Base-by-base conservation (phyloP, 2,797 vertebrate genomes). In the Parauchenoglanis ngamensis region DNA sequence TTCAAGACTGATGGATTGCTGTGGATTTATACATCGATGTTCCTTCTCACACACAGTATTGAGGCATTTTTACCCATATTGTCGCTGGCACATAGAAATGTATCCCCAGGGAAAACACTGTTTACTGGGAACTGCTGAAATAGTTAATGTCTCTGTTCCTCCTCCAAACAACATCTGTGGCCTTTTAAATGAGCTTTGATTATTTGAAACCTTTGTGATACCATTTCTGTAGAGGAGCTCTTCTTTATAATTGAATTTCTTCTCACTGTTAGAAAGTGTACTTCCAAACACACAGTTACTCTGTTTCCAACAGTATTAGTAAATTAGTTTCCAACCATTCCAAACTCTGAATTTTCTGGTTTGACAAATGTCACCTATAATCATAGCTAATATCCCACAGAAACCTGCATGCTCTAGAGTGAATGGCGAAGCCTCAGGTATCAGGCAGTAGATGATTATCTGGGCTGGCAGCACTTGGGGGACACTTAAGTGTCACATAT, bases 401-500 rank as follows among this genome's bases (percentile, higher is more conserved):
- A 78, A 85, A 89, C 67, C 49, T 85, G 73, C 77, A 83, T 85
- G 57, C 84, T 84, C 85, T 80, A 85, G 82, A 73, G 40, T 68
- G 63, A 40, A 65, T 65, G 59, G 68, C 44, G 76, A 81, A 25
- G 72, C 76, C 61, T 28, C 59, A 61, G 72, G 84, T 92, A 93
- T 94, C 92, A 91, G 87, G 81, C 85, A 52, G 84, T 88, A 88
- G 89, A 93, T 91, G 90, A 90, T 89, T n/a, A 80, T 87, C 86
- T 89, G 78, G 72, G 88, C 87, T 72, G 87, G 87, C 90, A 89
- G 87, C 88, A 86, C 31, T 17, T 23, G 85, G 77, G 88, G 83
- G 86, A 82, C 31, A 79, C 90, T 92, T 90, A 86, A 91, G 91
- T 93, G 91, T 91, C 90, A 92, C 93, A 94, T 93, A 94, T 93